Percentiles rank a stretch among this genome's conserved stretches.
These are phyloP conservation scores for Belgica antarctica DNA, from an alignment of 2,888 invertebrate species.

Conservation along the genomic window DNA sequence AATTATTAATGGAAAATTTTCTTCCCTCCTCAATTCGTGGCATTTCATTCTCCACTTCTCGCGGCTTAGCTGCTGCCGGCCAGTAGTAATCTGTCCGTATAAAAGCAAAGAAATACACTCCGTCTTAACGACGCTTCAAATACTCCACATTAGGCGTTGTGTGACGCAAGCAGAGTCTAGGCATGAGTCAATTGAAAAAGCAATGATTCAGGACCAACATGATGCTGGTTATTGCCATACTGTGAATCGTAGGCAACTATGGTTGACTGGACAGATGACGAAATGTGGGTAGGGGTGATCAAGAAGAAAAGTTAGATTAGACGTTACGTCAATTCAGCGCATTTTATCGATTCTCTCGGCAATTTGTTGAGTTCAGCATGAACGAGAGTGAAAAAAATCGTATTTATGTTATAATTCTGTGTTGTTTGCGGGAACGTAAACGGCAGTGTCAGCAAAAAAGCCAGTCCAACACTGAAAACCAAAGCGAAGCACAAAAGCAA, in stretches of 20 bases:
- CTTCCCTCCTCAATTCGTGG: neutral
- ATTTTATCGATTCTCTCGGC: neutral
- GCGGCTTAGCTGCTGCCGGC: neutral
- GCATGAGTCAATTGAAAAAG: too few relatives aligned
- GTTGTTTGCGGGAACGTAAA: slow-evolving; percentile 16
- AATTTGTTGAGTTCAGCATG: slow-evolving; percentile 11
- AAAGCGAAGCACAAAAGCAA: neutral
- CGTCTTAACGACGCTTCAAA: too few relatives aligned
- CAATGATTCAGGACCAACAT: too few relatives aligned
- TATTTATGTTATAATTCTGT: slow-evolving; percentile 9
- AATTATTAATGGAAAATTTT: neutral
- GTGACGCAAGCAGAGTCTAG: too few relatives aligned
- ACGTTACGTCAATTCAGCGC: neutral
- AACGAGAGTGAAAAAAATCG: neutral
- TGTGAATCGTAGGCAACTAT: too few relatives aligned
- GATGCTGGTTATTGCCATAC: too few relatives aligned
- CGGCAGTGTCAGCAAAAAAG: slow-evolving; percentile 8
- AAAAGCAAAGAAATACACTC: neutral
- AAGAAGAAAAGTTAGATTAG: neutral
- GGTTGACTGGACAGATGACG: slow-evolving; percentile 21
- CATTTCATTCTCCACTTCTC: neutral
- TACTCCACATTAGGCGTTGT: too few relatives aligned
- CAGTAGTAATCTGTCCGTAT: neutral
- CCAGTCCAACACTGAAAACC: slow-evolving; percentile 1
- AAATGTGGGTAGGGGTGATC: neutral